A percentile compares a stretch with the other conserved stretches of the same genome.
phyloP scores from a whole-genome alignment of 2,113 vertebrate genomes.

The Dromiciops gliroides region DNA sequence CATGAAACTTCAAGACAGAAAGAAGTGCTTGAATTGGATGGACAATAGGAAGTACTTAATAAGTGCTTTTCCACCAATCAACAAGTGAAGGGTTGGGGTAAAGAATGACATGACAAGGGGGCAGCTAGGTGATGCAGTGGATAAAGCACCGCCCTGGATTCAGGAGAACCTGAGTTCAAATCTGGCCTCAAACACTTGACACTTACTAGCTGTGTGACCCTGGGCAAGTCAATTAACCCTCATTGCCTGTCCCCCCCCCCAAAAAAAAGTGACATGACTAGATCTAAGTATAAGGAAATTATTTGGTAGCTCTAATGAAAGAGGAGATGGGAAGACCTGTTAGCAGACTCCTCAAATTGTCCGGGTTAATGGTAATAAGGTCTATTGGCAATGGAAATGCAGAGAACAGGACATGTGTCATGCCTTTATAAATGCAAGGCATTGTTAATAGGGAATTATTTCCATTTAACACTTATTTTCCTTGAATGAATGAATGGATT shows the following conservation, averaged over 20 bases:
- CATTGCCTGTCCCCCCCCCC: no score
- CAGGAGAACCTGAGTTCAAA: no score
- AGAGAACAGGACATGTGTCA: neutral
- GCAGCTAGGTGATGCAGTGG: no score
- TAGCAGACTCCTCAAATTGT: neutral
- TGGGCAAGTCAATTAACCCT: no score
- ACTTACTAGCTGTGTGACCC: no score
- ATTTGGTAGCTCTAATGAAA: neutral
- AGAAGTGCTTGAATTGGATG: neutral
- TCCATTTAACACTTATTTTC: neutral
- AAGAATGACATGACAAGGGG: neutral
- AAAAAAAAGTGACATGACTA: neutral
- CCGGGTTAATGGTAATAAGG: neutral
- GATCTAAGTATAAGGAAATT: neutral
- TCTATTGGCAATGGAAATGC: neutral
- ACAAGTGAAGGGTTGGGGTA: neutral
- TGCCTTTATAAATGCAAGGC: neutral
- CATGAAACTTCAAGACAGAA: neutral
- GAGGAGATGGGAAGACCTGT: neutral
- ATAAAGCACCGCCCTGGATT: no score
- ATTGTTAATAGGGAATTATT: neutral
- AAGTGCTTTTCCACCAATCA: neutral
- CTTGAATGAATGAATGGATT: neutral
- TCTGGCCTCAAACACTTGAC: no score
- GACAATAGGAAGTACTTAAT: neutral